Evolutionary conservation across 2,797 vertebrate genomes (phyloP), one percentile per base, ranked within the genome.

Genomic region (Gallinago stenura): DNA sequence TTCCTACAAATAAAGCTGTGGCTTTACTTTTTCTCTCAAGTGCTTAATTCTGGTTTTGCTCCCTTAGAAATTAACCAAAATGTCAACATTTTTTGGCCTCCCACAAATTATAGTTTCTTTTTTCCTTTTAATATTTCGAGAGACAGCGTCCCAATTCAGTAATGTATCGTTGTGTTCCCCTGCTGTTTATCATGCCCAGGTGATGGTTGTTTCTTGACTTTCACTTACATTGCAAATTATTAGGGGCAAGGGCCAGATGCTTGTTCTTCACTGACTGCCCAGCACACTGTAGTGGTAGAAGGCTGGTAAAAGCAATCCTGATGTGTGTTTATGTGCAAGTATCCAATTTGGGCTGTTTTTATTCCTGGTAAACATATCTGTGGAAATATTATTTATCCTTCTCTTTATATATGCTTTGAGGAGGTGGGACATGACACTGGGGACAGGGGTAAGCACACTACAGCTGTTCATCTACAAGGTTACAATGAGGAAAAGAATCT

Each of bases 111-210:
- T 10, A 30, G 4, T 10, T 84, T 57, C 13, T 35, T 65, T 81
- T 82, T 54, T 26, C 37, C 13, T 12, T 62, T 30, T 56, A 45
- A 35, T 69, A 22, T 31, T 54, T 10, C 2, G 5, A 53, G 24
- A 82, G 31, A 35, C 5, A 16, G 12, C 48, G 69, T 51, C 18
- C 41, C 43, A 15, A 33, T 57, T 48, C 15, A 30, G 9, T 12
- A 84, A 46, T 9, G 5, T 28, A 15, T n/a, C 0, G 0, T 7
- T 91, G 31, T 1, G 3, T 65, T 81, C 51, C 26, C 17, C 51
- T 69, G 33, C 16, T 66, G 12, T 76, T 73, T 80, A n/a, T 68
- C 45, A 39, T 57, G 46, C 28, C 21, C 37, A 87, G 24, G 45
- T 78, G 70, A 30, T 56, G 28, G 15, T 46, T 80, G 39, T 46